A percentile compares a stretch with the other conserved stretches of the same genome.
Conservation (phyloP, 1,140 invertebrate genomes). For the Drosophila sproati region DNA sequence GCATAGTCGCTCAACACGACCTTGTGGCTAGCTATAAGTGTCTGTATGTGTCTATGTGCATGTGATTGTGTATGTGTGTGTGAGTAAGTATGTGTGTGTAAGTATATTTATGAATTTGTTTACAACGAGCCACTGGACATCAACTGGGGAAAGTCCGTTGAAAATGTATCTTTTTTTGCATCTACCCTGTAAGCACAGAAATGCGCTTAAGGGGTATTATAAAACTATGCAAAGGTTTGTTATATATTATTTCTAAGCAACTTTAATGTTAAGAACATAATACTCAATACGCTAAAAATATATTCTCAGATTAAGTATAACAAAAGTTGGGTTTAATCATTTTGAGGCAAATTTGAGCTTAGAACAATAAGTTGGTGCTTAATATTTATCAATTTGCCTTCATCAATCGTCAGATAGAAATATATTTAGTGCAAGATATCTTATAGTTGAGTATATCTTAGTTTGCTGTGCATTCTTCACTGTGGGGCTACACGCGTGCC, state of each 20-base stretch:
- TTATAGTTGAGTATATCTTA: neutral
- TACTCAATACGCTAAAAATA: too few species aligned
- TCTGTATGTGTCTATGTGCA: too few species aligned
- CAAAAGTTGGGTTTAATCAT: too few species aligned
- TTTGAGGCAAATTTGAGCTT: too few species aligned
- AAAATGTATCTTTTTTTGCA: conserved; percentile 16
- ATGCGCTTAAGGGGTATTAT: neutral
- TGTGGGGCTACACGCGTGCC: conserved; percentile 60
- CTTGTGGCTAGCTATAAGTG: neutral
- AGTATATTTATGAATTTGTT: conserved; percentile 72
- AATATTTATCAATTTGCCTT: too few species aligned
- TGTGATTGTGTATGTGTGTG: too few species aligned
- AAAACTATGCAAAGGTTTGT: neutral
- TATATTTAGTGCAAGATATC: conserved; percentile 5
- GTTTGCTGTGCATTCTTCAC: neutral
- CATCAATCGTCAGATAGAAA: neutral
- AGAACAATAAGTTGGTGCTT: too few species aligned
- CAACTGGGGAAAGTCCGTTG: conserved; percentile 29
- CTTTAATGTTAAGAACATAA: too few species aligned
- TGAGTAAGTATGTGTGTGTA: conserved; percentile 1
- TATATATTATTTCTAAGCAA: too few species aligned
- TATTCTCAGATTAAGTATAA: too few species aligned
- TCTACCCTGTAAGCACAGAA: neutral
- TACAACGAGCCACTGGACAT: conserved; percentile 59
- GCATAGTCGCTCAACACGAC: neutral